Conservation (phyloP, 2,113 vertebrate genomes). For the Zosterops japonicus region DNA sequence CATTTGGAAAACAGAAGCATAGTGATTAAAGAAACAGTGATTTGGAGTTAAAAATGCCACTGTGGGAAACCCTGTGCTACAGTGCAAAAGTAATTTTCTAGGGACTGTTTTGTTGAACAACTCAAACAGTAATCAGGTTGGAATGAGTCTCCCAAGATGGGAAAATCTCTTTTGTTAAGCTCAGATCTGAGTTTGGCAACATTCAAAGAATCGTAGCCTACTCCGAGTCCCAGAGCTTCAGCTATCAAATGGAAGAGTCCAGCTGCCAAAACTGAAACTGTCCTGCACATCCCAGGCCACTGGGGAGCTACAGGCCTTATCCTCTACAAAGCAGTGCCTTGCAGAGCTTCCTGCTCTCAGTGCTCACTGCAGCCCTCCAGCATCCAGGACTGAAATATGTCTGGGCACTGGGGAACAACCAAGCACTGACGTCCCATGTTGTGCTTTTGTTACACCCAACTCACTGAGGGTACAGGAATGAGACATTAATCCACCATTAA, state of each 20-base stretch:
- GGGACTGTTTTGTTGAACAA: neutral
- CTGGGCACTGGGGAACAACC: neutral
- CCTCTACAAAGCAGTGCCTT: neutral
- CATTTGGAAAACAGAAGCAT: neutral
- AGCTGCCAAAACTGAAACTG: neutral
- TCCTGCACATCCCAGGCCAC: neutral
- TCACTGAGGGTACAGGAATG: neutral
- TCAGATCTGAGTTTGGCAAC: neutral
- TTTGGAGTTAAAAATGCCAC: neutral
- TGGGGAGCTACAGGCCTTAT: neutral
- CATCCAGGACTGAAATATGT: no score
- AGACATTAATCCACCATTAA: neutral
- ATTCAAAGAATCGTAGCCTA: neutral
- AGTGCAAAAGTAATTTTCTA: neutral
- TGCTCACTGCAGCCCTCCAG: neutral
- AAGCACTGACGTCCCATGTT: neutral
- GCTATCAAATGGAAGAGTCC: neutral
- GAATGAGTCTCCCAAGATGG: neutral
- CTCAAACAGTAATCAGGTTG: neutral
- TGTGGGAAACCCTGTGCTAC: neutral
- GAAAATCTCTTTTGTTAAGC: neutral
- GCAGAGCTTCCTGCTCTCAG: neutral
- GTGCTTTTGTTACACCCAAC: neutral
- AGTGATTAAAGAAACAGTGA: conserved; percentile 20
- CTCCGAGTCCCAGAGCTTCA: neutral